Base-by-base conservation (phyloP, 2,113 vertebrate genomes). In the Romanogobio albipinnatus region DNA sequence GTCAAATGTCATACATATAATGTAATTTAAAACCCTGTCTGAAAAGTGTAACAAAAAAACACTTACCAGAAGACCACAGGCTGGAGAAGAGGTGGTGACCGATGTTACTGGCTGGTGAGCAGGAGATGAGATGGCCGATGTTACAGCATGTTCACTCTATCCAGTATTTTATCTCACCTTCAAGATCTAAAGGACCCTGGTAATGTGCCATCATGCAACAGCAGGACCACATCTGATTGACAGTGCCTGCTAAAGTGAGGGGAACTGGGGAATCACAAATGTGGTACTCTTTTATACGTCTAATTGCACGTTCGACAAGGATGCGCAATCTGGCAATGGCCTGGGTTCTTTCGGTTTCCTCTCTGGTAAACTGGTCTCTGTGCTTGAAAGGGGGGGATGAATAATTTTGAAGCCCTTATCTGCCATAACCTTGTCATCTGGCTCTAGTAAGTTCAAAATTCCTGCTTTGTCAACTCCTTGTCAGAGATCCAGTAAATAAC, bases 211-310 rank as follows among this genome's bases (percentile, higher is more conserved):
- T 66, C 62, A 66, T 66, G 62, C 62, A 66, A 66, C 62, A 33
- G 26, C 62, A 33, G 13, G 26, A 66, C 62, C 71, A 83, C 9
- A 84, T 59, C 71, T 84, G 82, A 84, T 49, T 76, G 7, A 84
- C 51, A 3, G 56, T 29, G 56, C 73, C 82, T 36, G 71, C 33
- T 9, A 84, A 29, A 17, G 70, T 43, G 19, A 83, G 36, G 8
- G 82, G 73, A 66, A 77, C 22, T 0, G 39, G 17, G 5, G 3
- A 29, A 56, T 86, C 81, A 59, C 59, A 86, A 45, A 86, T 83
- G 33, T 86, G 85, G 51, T 77, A 79, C 53, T 71, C 45, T 71
- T 86, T 86, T 5, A 86, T 51, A 33, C 64, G 24, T 5, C 81
- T 61, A 24, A 84, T 84, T 17, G 36, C 76, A 17, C 66, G 51